phyloP scores from a whole-genome alignment of 2,797 vertebrate genomes.

The Emydoidea blandingii region DNA sequence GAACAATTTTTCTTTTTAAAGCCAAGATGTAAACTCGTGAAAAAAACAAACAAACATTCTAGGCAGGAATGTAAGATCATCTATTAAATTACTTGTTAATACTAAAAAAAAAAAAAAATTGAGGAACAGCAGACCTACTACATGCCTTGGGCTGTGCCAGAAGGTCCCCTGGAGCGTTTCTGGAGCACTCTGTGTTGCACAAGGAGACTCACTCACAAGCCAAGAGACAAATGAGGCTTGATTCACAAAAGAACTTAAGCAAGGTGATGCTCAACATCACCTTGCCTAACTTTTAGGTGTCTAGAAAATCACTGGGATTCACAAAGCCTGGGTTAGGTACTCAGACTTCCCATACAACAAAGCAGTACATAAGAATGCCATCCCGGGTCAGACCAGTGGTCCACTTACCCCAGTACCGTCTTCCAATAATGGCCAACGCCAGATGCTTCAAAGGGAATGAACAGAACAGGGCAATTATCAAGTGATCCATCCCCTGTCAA shows the following conservation, averaged over 20 bases:
- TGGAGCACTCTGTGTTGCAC: slow-evolving; percentile 11
- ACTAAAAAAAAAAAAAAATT: background rate
- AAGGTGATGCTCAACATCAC: too few species aligned
- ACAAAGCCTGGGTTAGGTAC: too few species aligned
- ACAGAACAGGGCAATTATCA: background rate
- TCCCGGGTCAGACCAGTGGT: background rate
- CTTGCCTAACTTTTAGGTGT: too few species aligned
- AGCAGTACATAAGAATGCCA: too few species aligned
- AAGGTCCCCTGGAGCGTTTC: background rate
- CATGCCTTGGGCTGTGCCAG: background rate
- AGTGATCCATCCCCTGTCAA: background rate
- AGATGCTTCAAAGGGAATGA: background rate
- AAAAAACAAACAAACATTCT: background rate
- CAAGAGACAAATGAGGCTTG: slow-evolving; percentile 9
- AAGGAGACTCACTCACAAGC: slow-evolving; percentile 45
- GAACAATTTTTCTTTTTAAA: background rate
- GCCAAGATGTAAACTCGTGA: background rate
- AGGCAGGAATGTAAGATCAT: background rate
- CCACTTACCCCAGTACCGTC: background rate
- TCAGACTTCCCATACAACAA: too few species aligned
- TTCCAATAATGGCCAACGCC: background rate
- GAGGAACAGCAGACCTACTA: background rate
- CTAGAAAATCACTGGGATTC: too few species aligned
- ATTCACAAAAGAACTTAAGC: background rate
- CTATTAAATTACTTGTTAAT: background rate